A percentile compares a stretch with the other conserved stretches of the same genome.
These are phyloP conservation scores for Rotaria macrura DNA, from an alignment of 2,888 invertebrate genomes.

Conservation along the genomic window DNA sequence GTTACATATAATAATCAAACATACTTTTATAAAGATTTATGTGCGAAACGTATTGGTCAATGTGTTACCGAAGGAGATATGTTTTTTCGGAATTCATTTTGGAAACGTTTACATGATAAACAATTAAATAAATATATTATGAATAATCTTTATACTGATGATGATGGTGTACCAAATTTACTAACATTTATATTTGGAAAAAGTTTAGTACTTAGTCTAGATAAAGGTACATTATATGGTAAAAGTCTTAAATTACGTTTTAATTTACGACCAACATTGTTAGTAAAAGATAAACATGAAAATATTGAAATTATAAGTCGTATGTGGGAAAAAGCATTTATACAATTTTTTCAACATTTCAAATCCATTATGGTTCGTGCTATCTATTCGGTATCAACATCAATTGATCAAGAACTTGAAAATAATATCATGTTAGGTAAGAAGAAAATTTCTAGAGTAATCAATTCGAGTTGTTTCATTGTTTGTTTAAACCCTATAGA, in stretches of 20 bases:
- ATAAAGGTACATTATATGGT: constrained; percentile 3
- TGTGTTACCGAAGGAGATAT: constrained; percentile 38
- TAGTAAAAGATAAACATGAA: not conserved
- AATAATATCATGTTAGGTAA: not conserved
- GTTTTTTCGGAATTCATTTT: constrained; percentile 31
- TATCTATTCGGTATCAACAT: not conserved
- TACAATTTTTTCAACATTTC: constrained; percentile 14
- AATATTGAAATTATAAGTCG: not conserved
- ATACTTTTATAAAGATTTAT: constrained; percentile 36
- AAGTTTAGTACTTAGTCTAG: constrained; percentile 9
- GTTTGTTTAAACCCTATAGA: constrained; percentile 28
- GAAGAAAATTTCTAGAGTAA: not conserved
- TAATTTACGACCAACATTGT: not conserved
- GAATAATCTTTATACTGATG: not conserved
- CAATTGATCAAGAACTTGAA: constrained; percentile 2
- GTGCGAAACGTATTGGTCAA: constrained; percentile 35
- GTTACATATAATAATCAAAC: constrained; percentile 22
- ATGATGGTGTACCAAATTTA: not conserved
- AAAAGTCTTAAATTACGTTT: constrained; percentile 23
- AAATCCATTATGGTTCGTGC: not conserved
- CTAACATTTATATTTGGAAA: constrained; percentile 24
- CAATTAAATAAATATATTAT: not conserved
- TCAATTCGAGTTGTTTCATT: no score
- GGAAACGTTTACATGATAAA: not conserved
- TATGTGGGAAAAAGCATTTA: constrained; percentile 25